Base-by-base conservation (phyloP, 2,888 invertebrate genomes). In the Ectemnius continuus region DNA sequence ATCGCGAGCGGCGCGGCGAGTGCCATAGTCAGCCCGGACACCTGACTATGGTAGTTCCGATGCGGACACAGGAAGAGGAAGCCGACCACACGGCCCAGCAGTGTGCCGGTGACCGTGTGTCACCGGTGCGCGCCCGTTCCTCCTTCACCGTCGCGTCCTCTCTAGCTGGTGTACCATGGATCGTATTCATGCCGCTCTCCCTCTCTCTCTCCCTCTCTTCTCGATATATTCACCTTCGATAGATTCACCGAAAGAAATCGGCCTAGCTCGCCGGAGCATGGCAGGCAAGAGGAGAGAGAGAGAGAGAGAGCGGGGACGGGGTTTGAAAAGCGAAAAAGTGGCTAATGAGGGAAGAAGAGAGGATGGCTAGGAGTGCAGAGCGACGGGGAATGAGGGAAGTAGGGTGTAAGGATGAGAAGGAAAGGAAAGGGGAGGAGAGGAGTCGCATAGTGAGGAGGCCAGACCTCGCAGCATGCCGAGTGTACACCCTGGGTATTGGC, bases 61-160 rank as follows among this genome's bases (percentile, higher is more conserved):
- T 70, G 78, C 82, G 82, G 81, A 84, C 84, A 75, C 89, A 89
- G 90, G 90, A 90, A 89, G 87, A 89, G 90, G 90, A 90, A 90
- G 90, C 90, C 86, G 76, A 87, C 85, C 87, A 85, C 88, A 86
- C 82, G 81, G 66, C 67, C 63, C 16, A 61, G 65, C 64, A 26
- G 36, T 23, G 46, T 45, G 60, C 18, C 75, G 79, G 59, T 70
- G 66, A 76, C 74, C 81, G 69, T 73, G 83, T 81, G 76, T 74
- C 80, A 36, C 36, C 36, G 36, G 36, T 36, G 28, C 8, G 28
- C 28, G 28, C 28, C 11, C 36, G 36, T 36, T 11, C 8, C 36
- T 36, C 8, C 8, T 6, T 2, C 5, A 28, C 36, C 36, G 6
- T 11, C 36, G 11, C 6, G 36, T 11, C n/a, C n/a, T 36, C 6